Evolutionary conservation across 35 echinoderm and acorn worm species (phyloP).

Genomic region (Hemicentrotus pulcherrimus): DNA sequence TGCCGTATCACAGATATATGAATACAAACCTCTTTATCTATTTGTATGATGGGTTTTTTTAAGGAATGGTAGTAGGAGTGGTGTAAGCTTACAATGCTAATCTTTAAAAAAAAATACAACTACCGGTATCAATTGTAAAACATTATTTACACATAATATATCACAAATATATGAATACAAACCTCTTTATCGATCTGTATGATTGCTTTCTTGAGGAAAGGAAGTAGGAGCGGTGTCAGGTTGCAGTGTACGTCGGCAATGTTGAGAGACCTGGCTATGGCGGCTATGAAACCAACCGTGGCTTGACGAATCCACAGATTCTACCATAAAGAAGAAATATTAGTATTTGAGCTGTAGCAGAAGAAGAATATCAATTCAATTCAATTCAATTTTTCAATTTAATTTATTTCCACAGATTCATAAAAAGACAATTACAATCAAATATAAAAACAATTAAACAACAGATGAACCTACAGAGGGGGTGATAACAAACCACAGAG

Average conservation of each 20-base stretch:
- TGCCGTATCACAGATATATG: neutral
- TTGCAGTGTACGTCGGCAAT: conserved; percentile 95
- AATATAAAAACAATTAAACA: too few relatives aligned
- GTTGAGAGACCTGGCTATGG: conserved; percentile 81
- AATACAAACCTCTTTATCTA: conserved; percentile 84
- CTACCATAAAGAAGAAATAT: conserved; percentile 52
- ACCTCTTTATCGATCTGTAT: conserved; percentile 99
- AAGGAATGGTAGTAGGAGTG: conserved; percentile 79
- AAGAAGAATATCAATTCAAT: too few relatives aligned
- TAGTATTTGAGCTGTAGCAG: neutral
- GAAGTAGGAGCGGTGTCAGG: conserved; percentile 75
- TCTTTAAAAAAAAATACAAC: too few relatives aligned
- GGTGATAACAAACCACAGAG: too few relatives aligned
- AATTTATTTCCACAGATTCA: too few relatives aligned
- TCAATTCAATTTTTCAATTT: too few relatives aligned
- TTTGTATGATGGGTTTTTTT: conserved; percentile 91
- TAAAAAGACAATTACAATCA: too few relatives aligned
- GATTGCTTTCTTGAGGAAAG: conserved; percentile 87
- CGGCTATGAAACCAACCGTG: conserved; percentile 78
- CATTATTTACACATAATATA: too few relatives aligned
- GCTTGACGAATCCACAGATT: conserved; percentile 86
- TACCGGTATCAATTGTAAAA: too few relatives aligned
- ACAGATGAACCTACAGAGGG: too few relatives aligned
- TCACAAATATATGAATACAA: neutral
- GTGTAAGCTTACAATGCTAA: too few relatives aligned